phyloP scores from a whole-genome alignment of 2,797 vertebrate species.

The Arremon aurantiirostris region DNA sequence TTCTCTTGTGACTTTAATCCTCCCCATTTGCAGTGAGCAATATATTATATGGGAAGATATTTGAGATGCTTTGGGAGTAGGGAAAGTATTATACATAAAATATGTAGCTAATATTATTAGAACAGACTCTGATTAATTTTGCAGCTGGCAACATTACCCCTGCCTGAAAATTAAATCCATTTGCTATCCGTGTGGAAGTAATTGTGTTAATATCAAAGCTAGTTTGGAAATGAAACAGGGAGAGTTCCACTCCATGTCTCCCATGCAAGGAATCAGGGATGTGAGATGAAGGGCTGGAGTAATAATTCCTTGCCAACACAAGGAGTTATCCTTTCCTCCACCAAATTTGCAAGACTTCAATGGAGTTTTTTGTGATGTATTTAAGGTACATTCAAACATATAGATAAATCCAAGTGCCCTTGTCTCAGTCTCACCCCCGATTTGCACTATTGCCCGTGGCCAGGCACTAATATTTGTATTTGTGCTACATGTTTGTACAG shows the following conservation, averaged over 20 bases:
- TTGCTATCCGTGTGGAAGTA: not conserved
- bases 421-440: not conserved
- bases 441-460: not conserved
- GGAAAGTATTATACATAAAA: constrained; percentile 21
- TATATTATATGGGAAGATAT: constrained; percentile 3
- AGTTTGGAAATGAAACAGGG: not conserved
- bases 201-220: constrained; percentile 39
- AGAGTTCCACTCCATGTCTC: not conserved
- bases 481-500: not conserved
- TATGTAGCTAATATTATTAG: constrained; percentile 42
- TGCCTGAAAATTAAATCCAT: constrained; percentile 36
- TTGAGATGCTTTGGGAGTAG: not conserved
- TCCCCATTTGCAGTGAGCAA: not conserved
- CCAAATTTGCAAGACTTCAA: not conserved
- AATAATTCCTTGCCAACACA: not conserved
- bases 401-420: not conserved
- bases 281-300: not conserved
- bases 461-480: not conserved
- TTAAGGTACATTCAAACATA: not conserved
- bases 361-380: not conserved
- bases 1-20: not conserved
- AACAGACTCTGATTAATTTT: constrained; percentile 53
- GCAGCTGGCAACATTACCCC: constrained; percentile 10
- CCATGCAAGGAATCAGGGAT: not conserved
- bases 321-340: not conserved